Percentiles rank a stretch among this genome's conserved stretches.
Conservation (phyloP, 2,113 vertebrate genomes). For the Zingel zingel region DNA sequence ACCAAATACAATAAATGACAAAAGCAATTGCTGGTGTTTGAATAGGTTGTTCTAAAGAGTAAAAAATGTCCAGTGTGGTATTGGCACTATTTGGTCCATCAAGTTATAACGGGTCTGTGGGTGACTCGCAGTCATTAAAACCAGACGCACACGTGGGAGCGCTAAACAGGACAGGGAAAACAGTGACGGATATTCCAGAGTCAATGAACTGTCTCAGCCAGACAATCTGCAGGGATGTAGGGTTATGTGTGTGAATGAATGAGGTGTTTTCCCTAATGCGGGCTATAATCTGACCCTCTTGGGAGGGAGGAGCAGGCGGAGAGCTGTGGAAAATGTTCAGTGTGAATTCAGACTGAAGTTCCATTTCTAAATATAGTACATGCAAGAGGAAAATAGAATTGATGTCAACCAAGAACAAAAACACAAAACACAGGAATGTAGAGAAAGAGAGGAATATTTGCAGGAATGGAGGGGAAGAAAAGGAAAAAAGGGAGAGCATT, state of each 20-base stretch:
- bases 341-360: constrained; percentile 38
- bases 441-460: constrained; percentile 8
- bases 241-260: constrained; percentile 71
- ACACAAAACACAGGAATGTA: constrained; percentile 38
- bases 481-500: constrained; percentile 20
- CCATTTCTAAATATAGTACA: constrained; percentile 35
- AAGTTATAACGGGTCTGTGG: constrained; percentile 45
- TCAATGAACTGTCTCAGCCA: constrained; percentile 64
- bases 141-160: constrained; percentile 59
- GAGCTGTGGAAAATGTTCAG: constrained; percentile 59
- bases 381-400: constrained; percentile 10
- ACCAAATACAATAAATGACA: constrained; percentile 55
- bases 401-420: constrained; percentile 8
- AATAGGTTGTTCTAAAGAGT: constrained; percentile 37
- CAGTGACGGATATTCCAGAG: constrained; percentile 67
- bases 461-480: constrained; percentile 6
- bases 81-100: constrained; percentile 39
- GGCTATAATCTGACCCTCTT: constrained; percentile 68
- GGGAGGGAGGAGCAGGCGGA: constrained; percentile 53
- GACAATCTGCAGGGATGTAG: constrained; percentile 59
- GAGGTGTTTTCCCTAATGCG: constrained; percentile 75
- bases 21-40: constrained; percentile 49
- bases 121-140: constrained; percentile 65
- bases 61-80: constrained; percentile 63
- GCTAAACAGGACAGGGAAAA: constrained; percentile 47